These are phyloP conservation scores for Paratilapia polleni DNA, from an alignment of 2,113 vertebrate species.

Conservation along the genomic window DNA sequence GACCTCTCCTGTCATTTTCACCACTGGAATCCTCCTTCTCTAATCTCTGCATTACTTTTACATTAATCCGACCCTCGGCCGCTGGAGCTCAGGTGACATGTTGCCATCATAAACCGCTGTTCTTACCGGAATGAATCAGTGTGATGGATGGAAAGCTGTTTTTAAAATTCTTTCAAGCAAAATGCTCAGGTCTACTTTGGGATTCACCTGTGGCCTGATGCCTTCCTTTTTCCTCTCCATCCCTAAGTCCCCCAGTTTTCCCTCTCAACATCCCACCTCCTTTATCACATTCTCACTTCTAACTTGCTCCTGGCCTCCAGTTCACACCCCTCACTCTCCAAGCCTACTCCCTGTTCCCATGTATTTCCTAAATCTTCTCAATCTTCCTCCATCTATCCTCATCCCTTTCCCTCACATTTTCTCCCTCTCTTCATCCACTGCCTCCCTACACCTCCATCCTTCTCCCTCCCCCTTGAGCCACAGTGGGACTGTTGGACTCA, in stretches of 20 bases:
- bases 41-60: conserved; percentile 72
- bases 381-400: conserved; percentile 39
- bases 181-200: conserved; percentile 1
- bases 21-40: conserved; percentile 59
- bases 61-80: conserved; percentile 70
- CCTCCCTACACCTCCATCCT: conserved; percentile 32
- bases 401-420: conserved; percentile 35
- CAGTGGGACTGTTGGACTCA: conserved; percentile 68
- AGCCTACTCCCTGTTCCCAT: conserved; percentile 44
- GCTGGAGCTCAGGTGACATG: conserved; percentile 42
- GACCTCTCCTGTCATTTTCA: conserved; percentile 76
- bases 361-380: conserved; percentile 58
- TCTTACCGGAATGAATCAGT: conserved; percentile 7
- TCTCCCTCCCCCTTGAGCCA: conserved; percentile 40
- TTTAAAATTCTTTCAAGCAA: conserved; percentile 20
- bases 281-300: conserved; percentile 12
- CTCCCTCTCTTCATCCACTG: conserved; percentile 27
- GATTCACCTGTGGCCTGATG: conserved; percentile 53
- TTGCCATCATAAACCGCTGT: conserved; percentile 31
- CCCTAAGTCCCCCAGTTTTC: not conserved
- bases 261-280: conserved; percentile 9
- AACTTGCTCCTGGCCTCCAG: conserved; percentile 30
- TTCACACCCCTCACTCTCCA: conserved; percentile 24
- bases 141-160: not conserved
- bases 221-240: not conserved